Percentiles rank a stretch among this genome's conserved stretches.
phyloP scores from a whole-genome alignment of 37 sponge, comb jelly and placozoan species.

The Aplysina aerophoba region DNA sequence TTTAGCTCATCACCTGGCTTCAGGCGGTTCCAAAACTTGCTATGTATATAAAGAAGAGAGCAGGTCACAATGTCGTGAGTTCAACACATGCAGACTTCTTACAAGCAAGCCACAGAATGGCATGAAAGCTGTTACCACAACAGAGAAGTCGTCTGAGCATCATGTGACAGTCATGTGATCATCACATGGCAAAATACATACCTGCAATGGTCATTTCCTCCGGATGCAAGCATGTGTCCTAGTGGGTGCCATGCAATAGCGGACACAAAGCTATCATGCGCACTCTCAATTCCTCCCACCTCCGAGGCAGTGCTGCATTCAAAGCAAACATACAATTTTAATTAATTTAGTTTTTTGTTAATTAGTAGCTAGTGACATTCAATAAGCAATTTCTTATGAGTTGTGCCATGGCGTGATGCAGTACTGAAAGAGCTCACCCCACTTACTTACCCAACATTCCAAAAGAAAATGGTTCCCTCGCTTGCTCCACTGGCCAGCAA shows the following conservation, averaged over 20 bases:
- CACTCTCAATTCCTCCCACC: slow-evolving; percentile 91
- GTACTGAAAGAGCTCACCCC: too few relatives aligned
- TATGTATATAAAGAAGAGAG: too few relatives aligned
- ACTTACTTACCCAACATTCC: slow-evolving; percentile 92
- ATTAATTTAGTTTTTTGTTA: too few relatives aligned
- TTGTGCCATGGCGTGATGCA: too few relatives aligned
- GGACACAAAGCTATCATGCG: slow-evolving; percentile 94
- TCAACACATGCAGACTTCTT: too few relatives aligned
- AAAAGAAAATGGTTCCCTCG: slow-evolving; percentile 94
- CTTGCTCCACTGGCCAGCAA: slow-evolving; percentile 93
- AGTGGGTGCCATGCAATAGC: slow-evolving; percentile 95
- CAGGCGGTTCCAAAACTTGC: slow-evolving; percentile 96
- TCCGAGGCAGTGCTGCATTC: slow-evolving; percentile 71
- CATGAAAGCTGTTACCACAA: background rate
- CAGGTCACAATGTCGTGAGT: too few relatives aligned
- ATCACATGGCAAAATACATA: slow-evolving; percentile 27
- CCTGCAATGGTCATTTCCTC: slow-evolving; percentile 91
- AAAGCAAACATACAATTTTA: background rate
- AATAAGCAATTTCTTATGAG: too few relatives aligned
- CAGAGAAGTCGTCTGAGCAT: background rate
- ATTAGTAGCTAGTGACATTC: too few relatives aligned
- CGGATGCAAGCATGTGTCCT: slow-evolving; percentile 92
- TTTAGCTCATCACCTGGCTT: slow-evolving; percentile 93
- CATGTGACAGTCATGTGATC: background rate
- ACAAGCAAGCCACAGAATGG: background rate